Evolutionary conservation across 2,888 invertebrate species (phyloP), one percentile per base, ranked within the genome.

Genomic region (Phortica okadai): DNA sequence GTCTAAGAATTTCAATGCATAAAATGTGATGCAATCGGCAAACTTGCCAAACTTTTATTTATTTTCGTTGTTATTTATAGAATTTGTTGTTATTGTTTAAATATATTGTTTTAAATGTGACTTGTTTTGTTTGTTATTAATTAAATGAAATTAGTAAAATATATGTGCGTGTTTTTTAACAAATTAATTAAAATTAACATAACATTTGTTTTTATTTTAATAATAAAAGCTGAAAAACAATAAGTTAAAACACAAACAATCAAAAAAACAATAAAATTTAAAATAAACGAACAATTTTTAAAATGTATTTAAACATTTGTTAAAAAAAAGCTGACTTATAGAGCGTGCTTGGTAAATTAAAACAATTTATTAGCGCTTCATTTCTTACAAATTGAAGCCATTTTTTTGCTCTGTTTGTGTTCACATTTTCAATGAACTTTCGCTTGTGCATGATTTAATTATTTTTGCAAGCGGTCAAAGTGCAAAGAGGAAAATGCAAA

Each of bases 1-100:
- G 85, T 86, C 85, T 86, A 87, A 86, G 85, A 86, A 87, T 85
- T 84, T 87, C 87, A 50, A 16, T 45, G 84, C 77, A 78, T 79
- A 84, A 56, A 56, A 56, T 10, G 45, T 69, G 69, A 69, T 69
- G 69, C 69, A 69, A 69, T 72, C 70, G 6, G 56, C 70, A 72
- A 72, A 25, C n/a, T 56, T 72, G 70, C 70, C 70, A 72, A 72
- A 8, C 54, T 72, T 72, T 21, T 54, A 54, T 72, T 72, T 72
- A 87, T 85, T 54, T 77, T 72, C 16, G 3, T 56, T 67, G 16
- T 67, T 42, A 42, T 67, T 67, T 67, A 3, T 44, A 25, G 44
- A 8, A n/a, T 67, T 62, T 62, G 25, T 62, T 62, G 33, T 62
- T 10, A 62, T 11, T 8, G 14, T 6, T 50, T 50, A 50, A 50